A percentile compares a stretch with the other conserved stretches of the same genome.
Evolutionary conservation across 2,888 invertebrate species (phyloP).

Genomic region (Synergus umbraculus): DNA sequence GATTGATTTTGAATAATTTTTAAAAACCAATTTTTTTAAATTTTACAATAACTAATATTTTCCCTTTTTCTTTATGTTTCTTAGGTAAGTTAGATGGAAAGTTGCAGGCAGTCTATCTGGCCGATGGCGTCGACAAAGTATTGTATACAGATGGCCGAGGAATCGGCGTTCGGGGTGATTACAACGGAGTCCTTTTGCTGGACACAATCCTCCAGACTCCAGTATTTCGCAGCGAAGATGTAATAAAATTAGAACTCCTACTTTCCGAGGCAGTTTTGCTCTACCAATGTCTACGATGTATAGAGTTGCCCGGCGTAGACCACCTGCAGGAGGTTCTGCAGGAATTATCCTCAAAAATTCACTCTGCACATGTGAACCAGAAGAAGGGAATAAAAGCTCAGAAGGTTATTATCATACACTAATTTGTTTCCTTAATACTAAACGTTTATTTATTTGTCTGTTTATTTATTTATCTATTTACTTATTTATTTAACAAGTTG

Average conservation of each 20-base stretch:
- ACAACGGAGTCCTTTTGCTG: slow-evolving; percentile 92
- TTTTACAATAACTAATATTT: slow-evolving; percentile 4
- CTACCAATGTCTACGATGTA: slow-evolving; percentile 87
- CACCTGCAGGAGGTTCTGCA: slow-evolving; percentile 87
- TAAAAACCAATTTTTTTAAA: neutral
- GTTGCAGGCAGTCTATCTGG: slow-evolving; percentile 86
- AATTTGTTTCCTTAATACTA: neutral
- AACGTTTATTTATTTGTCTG: slow-evolving; percentile 5
- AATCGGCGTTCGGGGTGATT: slow-evolving; percentile 91
- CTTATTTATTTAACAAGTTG: slow-evolving; percentile 42
- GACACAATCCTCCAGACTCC: slow-evolving; percentile 94
- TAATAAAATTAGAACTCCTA: slow-evolving; percentile 90
- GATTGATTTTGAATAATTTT: neutral
- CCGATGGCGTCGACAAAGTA: slow-evolving; percentile 87
- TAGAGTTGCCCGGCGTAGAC: slow-evolving; percentile 87
- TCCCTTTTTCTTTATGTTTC: neutral
- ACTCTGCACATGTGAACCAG: slow-evolving; percentile 83
- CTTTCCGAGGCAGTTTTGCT: slow-evolving; percentile 92
- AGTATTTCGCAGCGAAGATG: slow-evolving; percentile 86
- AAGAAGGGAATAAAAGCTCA: slow-evolving; percentile 94
- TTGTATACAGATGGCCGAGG: slow-evolving; percentile 90
- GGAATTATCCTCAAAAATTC: slow-evolving; percentile 88
- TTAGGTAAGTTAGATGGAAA: slow-evolving; percentile 82
- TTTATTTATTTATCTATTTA: slow-evolving; percentile 24
- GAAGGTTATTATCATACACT: slow-evolving; percentile 81